A percentile compares a stretch with the other conserved stretches of the same genome.
phyloP scores from a whole-genome alignment of 2,797 vertebrate species.

The Propithecus deckenii region DNA sequence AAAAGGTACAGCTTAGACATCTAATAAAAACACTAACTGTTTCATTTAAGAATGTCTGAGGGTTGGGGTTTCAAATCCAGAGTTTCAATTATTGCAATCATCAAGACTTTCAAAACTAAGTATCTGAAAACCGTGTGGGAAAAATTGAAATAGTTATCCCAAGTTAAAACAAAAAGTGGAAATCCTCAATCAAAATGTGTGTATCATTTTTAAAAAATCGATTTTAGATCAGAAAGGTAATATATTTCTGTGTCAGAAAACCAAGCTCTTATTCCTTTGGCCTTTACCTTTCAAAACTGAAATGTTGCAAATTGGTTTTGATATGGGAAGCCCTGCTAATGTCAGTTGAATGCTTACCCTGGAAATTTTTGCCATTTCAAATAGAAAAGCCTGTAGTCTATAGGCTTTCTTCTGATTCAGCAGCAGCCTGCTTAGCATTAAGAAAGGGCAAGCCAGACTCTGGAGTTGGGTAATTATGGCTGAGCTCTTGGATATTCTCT shows the following conservation, averaged over 20 bases:
- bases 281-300: conserved; percentile 73
- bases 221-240: conserved; percentile 57
- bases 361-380: conserved; percentile 56
- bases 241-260: conserved; percentile 55
- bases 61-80: conserved; percentile 46
- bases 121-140: conserved; percentile 47
- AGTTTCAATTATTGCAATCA: conserved; percentile 48
- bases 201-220: conserved; percentile 8
- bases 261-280: conserved; percentile 56
- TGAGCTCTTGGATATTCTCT: conserved; percentile 68
- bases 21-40: conserved; percentile 20
- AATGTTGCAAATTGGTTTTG: conserved; percentile 72
- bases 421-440: conserved; percentile 71
- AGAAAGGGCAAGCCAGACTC: conserved; percentile 67
- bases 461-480: conserved; percentile 60
- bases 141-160: conserved; percentile 44
- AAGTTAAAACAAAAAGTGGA: conserved; percentile 55
- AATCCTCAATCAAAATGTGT: conserved; percentile 23
- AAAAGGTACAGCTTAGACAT: conserved; percentile 9
- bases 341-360: conserved; percentile 43
- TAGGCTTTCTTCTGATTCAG: conserved; percentile 66
- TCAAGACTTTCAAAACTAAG: conserved; percentile 56
- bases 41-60: conserved; percentile 47
- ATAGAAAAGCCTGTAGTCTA: conserved; percentile 33
- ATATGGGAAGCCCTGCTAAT: conserved; percentile 53